Evolutionary conservation across 1,140 invertebrate species (phyloP).

Genomic region (Calosoma granatense): DNA sequence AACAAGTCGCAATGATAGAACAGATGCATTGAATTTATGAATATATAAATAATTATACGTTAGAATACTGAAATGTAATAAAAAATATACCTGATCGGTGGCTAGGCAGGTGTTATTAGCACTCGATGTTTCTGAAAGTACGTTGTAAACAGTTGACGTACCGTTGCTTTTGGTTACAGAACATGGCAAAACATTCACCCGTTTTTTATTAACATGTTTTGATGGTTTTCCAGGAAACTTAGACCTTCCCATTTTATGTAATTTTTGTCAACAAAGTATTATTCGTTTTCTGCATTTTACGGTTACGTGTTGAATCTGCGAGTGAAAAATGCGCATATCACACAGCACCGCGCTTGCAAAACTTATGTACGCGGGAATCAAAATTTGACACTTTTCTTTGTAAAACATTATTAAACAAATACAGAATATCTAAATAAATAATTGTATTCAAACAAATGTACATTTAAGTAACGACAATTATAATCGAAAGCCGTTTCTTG

Average conservation of each 20-base stretch:
- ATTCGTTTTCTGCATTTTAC: not conserved
- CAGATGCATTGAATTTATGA: not conserved
- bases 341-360: not conserved
- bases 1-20: slow-evolving; percentile 26
- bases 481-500: too few relatives aligned
- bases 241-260: slow-evolving; percentile 47
- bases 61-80: slow-evolving; percentile 28
- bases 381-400: not conserved
- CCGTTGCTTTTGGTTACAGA: slow-evolving; percentile 39
- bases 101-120: slow-evolving; percentile 34
- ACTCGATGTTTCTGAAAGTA: slow-evolving; percentile 39
- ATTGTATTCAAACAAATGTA: too few relatives aligned
- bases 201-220: slow-evolving; percentile 71
- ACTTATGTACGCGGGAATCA: not conserved
- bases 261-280: not conserved
- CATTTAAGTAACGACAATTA: too few relatives aligned
- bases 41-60: slow-evolving; percentile 28
- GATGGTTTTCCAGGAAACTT: slow-evolving; percentile 78
- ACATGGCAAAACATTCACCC: slow-evolving; percentile 59
- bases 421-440: too few relatives aligned
- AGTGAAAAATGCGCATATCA: not conserved
- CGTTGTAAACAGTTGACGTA: slow-evolving; percentile 39
- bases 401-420: too few relatives aligned
- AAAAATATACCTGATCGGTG: slow-evolving; percentile 36
- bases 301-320: not conserved